A percentile compares a stretch with the other conserved stretches of the same genome.
Conservation (phyloP, 2,888 invertebrate species). For the Noctua pronuba region DNA sequence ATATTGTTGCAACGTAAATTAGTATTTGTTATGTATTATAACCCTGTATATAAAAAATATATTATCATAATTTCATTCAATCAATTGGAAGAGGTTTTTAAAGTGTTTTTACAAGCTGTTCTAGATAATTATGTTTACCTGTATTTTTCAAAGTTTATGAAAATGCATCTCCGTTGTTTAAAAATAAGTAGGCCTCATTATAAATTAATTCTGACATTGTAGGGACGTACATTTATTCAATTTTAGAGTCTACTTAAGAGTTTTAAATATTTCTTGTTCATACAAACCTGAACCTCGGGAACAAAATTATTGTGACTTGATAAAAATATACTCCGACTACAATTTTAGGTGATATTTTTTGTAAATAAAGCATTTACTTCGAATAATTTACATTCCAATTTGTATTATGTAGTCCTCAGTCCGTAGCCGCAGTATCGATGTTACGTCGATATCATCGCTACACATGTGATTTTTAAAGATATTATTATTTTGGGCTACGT, state of each 20-base stretch:
- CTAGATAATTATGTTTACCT: not conserved
- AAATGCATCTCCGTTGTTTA: constrained; percentile 49
- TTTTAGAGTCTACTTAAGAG: constrained; percentile 48
- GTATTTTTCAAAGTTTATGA: constrained; percentile 42
- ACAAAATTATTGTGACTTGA: constrained; percentile 80
- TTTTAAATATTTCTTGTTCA: constrained; percentile 60
- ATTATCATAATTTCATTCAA: not conserved
- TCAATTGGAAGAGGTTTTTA: not conserved
- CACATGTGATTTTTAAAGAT: constrained; percentile 47
- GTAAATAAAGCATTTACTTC: constrained; percentile 83
- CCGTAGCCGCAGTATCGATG: constrained; percentile 68
- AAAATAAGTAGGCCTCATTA: constrained; percentile 56
- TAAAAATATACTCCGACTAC: constrained; percentile 71
- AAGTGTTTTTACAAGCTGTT: not conserved
- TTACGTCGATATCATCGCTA: constrained; percentile 54
- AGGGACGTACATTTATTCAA: constrained; percentile 59
- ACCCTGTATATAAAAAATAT: not conserved
- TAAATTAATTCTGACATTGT: constrained; percentile 44
- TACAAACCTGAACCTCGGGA: constrained; percentile 76
- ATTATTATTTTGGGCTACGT: constrained; percentile 19
- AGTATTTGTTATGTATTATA: constrained; percentile 27
- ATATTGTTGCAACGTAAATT: constrained; percentile 23
- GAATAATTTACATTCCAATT: constrained; percentile 84
- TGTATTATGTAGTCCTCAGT: constrained; percentile 78
- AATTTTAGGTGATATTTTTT: constrained; percentile 74